Conservation (phyloP, 92 coral and sea anemone species). For the Zoanthus sociatus region DNA sequence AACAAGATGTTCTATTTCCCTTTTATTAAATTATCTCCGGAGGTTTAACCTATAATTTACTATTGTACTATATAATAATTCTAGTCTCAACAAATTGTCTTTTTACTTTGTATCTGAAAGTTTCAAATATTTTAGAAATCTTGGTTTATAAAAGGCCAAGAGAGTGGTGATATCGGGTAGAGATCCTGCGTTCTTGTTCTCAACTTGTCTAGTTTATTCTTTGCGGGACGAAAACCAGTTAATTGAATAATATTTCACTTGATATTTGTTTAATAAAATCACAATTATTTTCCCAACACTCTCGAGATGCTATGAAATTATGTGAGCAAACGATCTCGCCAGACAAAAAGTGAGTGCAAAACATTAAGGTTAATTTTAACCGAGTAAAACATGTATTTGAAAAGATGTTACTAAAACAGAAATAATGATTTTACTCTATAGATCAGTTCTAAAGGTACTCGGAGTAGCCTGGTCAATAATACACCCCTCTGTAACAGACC, state of each 20-base stretch:
- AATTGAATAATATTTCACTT: background rate
- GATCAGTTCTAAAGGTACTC: too few relatives aligned
- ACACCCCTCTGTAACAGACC: too few relatives aligned
- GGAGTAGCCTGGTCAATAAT: too few relatives aligned
- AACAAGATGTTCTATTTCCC: too few relatives aligned
- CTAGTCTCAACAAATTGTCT: too few relatives aligned
- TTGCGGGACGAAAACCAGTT: background rate
- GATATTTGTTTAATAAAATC: background rate
- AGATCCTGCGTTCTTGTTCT: background rate
- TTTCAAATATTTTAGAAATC: background rate
- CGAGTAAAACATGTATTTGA: background rate
- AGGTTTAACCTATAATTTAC: too few relatives aligned
- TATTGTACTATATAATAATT: too few relatives aligned
- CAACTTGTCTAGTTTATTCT: background rate
- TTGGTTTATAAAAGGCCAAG: background rate
- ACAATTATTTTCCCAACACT: background rate
- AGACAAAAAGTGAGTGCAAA: too few relatives aligned
- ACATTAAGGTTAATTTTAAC: too few relatives aligned
- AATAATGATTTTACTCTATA: background rate
- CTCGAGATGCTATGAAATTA: background rate
- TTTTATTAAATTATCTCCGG: too few relatives aligned
- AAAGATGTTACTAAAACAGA: background rate
- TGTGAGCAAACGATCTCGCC: too few relatives aligned
- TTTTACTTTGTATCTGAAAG: too few relatives aligned
- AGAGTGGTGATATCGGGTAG: background rate